A percentile compares a stretch with the other conserved stretches of the same genome.
Evolutionary conservation across 2,113 vertebrate species (phyloP).

Genomic region (Cynopterus brachyotis): DNA sequence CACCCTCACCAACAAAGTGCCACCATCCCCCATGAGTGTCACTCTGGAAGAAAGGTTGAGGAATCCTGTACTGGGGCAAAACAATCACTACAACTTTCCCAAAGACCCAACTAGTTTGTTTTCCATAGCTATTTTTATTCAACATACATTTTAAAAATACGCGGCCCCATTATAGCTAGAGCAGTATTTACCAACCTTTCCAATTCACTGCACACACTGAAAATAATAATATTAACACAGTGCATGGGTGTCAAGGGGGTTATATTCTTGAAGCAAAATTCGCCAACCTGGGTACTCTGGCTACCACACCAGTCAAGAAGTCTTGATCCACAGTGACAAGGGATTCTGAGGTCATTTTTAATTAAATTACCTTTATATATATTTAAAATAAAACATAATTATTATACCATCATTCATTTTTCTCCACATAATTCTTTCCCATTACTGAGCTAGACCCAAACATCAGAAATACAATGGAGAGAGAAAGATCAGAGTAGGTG

Average conservation of each 20-base stretch:
- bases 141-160: neutral
- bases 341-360: neutral
- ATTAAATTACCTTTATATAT: neutral
- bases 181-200: slow-evolving; percentile 14
- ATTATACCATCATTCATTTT: neutral
- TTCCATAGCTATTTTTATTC: neutral
- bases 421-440: neutral
- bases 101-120: neutral
- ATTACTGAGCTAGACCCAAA: neutral
- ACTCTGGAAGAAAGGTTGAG: neutral
- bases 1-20: neutral
- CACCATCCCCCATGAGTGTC: neutral
- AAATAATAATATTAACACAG: slow-evolving; percentile 4
- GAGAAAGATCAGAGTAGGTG: neutral
- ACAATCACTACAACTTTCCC: neutral
- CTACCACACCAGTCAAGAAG: neutral
- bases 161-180: neutral
- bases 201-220: neutral
- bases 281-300: neutral
- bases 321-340: neutral
- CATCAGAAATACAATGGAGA: neutral
- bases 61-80: neutral
- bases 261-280: neutral
- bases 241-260: neutral
- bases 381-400: neutral